Evolutionary conservation across 2,888 invertebrate species (phyloP), one percentile per base, ranked within the genome.

Genomic region (Nomada ferruginata): DNA sequence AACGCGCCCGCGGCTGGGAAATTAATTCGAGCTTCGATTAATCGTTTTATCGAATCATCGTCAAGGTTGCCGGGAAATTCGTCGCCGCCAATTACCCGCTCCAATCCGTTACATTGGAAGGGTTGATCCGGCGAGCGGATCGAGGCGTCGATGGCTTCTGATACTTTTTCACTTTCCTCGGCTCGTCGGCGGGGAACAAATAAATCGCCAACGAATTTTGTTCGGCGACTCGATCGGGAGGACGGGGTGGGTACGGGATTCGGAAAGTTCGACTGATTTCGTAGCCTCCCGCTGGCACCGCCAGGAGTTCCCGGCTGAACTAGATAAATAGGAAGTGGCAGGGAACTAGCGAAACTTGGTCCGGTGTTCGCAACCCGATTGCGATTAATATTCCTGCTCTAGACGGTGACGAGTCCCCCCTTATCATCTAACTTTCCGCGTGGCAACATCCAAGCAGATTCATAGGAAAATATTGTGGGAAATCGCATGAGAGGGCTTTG

Each of bases 1-100:
- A 50, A 70, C 42, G 57, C 29, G 42, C 18, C 10, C 29, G 29
- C 15, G 15, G 29, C 10, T 5, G 23, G 26, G 65, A 5, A 71
- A 71, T 71, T 71, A 71, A 71, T 71, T 20, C 15, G 29, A 36
- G 63, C 20, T 18, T 9, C 23, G 61, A 52, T 61, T 61, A 65
- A 50, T 65, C 65, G 65, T n/a, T 50, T 13, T 9, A n/a, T 50
- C 64, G 29, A 50, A 65, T 65, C 50, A 26, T 50, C 50, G 20
- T 26, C 50, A 65, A 65, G 50, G 50, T 13, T 50, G 13, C 26
- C 26, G n/a, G 50, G 65, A 65, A 50, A 65, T 65, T 50, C 50
- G 50, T 50, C 50, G 50, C n/a, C 7, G 11, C 50, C 65, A 50
- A 65, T 65, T 65, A 52, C 7, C 29, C 23, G 50, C n/a, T 13